A percentile compares a stretch with the other conserved stretches of the same genome.
Evolutionary conservation across 2,888 invertebrate species (phyloP).

Genomic region (Nycteola revayana): DNA sequence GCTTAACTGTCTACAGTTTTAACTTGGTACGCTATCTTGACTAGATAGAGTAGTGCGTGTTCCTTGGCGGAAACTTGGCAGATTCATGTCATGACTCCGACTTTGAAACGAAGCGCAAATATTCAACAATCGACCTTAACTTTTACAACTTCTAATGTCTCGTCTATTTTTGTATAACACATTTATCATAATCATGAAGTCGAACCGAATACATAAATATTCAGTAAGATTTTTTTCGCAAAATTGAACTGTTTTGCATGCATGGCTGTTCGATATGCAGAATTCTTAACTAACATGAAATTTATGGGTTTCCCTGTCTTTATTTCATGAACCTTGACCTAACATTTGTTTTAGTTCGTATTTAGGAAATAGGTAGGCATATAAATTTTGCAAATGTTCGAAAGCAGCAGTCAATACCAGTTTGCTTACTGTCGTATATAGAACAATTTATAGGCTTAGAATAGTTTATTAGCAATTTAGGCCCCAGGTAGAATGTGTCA

Average conservation of each 20-base stretch:
- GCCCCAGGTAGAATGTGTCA: too few relatives aligned
- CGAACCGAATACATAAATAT: slow-evolving; percentile 8
- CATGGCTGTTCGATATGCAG: too few relatives aligned
- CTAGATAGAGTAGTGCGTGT: slow-evolving; percentile 29
- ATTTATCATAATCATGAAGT: slow-evolving; percentile 32
- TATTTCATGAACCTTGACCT: neutral
- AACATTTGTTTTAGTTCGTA: slow-evolving; percentile 8
- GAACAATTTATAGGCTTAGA: too few relatives aligned
- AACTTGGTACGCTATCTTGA: slow-evolving; percentile 10
- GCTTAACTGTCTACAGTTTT: neutral
- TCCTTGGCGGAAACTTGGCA: slow-evolving; percentile 18
- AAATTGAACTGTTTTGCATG: neutral
- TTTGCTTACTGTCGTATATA: too few relatives aligned
- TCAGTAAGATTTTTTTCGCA: slow-evolving; percentile 4
- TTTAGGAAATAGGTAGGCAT: too few relatives aligned
- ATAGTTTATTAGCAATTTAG: too few relatives aligned
- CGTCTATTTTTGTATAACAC: slow-evolving; percentile 28
- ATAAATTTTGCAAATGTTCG: too few relatives aligned
- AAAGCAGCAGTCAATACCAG: too few relatives aligned
- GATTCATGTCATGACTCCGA: slow-evolving; percentile 31
- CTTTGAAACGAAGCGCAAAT: slow-evolving; percentile 13
- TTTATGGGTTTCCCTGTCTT: too few relatives aligned
- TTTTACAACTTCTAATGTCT: slow-evolving; percentile 38
- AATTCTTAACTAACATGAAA: too few relatives aligned
- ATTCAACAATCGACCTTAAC: slow-evolving; percentile 37